Conservation (phyloP, 2,113 vertebrate species). For the Trematomus loennbergii region DNA sequence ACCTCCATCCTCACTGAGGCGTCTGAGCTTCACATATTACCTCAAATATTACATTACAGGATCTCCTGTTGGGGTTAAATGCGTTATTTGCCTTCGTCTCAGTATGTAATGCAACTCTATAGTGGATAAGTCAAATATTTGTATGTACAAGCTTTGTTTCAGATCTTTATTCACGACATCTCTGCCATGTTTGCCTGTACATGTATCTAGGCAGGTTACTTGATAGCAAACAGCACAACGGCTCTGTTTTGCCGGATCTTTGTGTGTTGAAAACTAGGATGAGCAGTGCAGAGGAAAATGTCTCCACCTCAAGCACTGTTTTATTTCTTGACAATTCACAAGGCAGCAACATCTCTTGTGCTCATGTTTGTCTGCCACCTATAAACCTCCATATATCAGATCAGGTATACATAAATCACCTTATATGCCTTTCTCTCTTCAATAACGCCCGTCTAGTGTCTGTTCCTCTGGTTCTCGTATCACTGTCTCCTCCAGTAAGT, state of each 20-base stretch:
- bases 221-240: too few relatives aligned
- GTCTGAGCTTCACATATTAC: neutral
- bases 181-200: neutral
- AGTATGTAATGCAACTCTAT: neutral
- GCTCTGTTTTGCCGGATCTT: too few relatives aligned
- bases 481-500: slow-evolving; percentile 41
- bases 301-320: neutral
- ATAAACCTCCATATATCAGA: slow-evolving; percentile 5
- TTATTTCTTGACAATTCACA: neutral
- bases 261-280: neutral
- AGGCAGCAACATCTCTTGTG: neutral
- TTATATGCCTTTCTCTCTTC: neutral
- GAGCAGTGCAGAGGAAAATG: neutral
- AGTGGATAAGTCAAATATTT: neutral
- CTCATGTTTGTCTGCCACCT: neutral
- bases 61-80: neutral
- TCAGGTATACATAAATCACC: slow-evolving; percentile 2
- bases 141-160: neutral
- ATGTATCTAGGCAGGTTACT: too few relatives aligned
- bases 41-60: neutral
- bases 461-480: slow-evolving; percentile 19
- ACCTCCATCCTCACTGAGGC: neutral
- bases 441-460: neutral
- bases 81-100: neutral
- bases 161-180: neutral